These are phyloP conservation scores for Drosophila sturtevanti DNA, from an alignment of 1,140 invertebrate species.

Conservation along the genomic window DNA sequence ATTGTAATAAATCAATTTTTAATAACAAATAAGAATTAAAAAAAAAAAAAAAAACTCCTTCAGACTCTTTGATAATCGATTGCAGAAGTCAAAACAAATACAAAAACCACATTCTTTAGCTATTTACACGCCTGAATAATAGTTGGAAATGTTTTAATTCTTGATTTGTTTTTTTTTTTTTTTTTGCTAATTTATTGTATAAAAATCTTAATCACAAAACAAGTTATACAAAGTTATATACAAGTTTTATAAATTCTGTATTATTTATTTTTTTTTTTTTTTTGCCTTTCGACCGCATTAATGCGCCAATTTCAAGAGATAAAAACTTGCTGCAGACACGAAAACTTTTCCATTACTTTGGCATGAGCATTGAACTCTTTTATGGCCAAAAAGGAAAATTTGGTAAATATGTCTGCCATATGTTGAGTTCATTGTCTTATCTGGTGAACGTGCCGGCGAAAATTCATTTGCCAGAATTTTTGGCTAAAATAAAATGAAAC, in stretches of 20 bases:
- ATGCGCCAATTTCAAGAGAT: conserved; percentile 50
- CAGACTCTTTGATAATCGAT: neutral
- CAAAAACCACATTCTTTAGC: conserved; percentile 37
- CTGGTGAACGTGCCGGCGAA: conserved; percentile 60
- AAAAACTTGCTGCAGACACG: conserved; percentile 49
- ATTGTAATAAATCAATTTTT: too few relatives aligned
- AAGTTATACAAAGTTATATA: conserved; percentile 35
- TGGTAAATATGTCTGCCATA: conserved; percentile 52
- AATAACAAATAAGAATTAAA: too few relatives aligned
- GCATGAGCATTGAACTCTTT: conserved; percentile 34
- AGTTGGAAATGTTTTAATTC: conserved; percentile 12
- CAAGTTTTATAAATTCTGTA: conserved; percentile 23
- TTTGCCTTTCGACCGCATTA: conserved; percentile 40
- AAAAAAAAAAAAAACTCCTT: neutral
- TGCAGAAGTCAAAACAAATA: conserved; percentile 9
- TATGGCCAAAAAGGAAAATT: conserved; percentile 27
- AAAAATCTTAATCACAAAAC: conserved; percentile 24
- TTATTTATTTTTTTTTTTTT: neutral
- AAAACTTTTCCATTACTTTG: conserved; percentile 55
- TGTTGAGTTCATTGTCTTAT: conserved; percentile 69
- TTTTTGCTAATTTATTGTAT: conserved; percentile 1
- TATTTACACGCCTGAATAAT: conserved; percentile 7
- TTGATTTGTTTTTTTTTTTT: conserved; percentile 2
- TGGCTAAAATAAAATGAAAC: conserved; percentile 20
- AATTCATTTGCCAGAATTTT: neutral